Evolutionary conservation across 2,113 vertebrate genomes (phyloP).

Genomic region (Rhegmatorhina hoffmannsi): DNA sequence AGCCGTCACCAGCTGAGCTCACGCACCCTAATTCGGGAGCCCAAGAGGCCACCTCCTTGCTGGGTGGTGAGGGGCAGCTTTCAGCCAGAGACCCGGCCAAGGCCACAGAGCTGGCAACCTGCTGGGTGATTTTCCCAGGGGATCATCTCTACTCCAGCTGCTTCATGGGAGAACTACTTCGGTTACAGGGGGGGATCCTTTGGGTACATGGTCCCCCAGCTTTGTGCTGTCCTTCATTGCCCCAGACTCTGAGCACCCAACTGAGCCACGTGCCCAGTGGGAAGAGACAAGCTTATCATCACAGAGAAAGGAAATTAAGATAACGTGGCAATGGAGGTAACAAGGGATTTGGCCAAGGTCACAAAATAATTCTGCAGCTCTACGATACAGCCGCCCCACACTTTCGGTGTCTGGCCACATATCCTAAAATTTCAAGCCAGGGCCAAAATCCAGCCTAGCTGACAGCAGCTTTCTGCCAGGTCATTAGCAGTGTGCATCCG

Average conservation of each 20-base stretch:
- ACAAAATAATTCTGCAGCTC: background rate
- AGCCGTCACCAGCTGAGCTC: background rate
- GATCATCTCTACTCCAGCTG: background rate
- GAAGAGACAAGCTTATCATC: constrained; percentile 31
- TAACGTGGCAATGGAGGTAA: background rate
- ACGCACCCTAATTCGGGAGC: background rate
- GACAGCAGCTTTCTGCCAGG: constrained; percentile 17
- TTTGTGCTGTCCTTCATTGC: background rate
- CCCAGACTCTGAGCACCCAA: background rate
- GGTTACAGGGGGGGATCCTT: background rate
- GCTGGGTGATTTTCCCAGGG: background rate
- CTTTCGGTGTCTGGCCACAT: background rate
- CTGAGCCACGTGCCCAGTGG: background rate
- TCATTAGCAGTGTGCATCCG: background rate
- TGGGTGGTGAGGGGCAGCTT: background rate
- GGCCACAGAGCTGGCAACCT: background rate
- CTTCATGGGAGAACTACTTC: background rate
- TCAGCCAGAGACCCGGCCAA: background rate
- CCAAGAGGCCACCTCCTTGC: background rate
- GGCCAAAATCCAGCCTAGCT: background rate
- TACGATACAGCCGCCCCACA: fast-evolving
- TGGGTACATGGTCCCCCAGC: fast-evolving
- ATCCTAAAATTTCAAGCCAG: constrained; percentile 1
- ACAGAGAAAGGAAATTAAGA: constrained; percentile 54
- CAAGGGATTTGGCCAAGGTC: constrained; percentile 58